Conservation (phyloP, 2,888 invertebrate genomes). For the Psylliodes chrysocephalus region DNA sequence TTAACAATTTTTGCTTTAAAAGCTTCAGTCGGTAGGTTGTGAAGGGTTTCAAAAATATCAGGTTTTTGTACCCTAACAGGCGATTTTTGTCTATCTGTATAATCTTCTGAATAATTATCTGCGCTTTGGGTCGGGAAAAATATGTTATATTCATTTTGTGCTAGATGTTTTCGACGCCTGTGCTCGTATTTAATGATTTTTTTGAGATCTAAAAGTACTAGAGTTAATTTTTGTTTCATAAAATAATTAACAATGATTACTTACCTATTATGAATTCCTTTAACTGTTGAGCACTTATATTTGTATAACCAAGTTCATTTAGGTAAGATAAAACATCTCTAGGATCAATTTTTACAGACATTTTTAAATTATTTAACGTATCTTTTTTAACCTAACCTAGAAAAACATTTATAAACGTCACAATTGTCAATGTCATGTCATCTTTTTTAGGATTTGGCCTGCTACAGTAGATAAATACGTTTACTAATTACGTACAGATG, state of each 20-base stretch:
- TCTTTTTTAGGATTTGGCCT: too few species aligned
- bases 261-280: slow-evolving; percentile 84
- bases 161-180: slow-evolving; percentile 49
- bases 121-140: background rate
- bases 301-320: slow-evolving; percentile 80
- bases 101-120: background rate
- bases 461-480: too few species aligned
- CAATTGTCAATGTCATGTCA: too few species aligned
- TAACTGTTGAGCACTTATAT: slow-evolving; percentile 78
- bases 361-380: slow-evolving; percentile 36
- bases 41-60: slow-evolving; percentile 57
- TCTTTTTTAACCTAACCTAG: background rate
- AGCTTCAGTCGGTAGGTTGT: slow-evolving; percentile 61
- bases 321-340: slow-evolving; percentile 78
- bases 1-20: slow-evolving; percentile 60
- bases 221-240: slow-evolving; percentile 14
- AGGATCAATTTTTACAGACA: slow-evolving; percentile 70
- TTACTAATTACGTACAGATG: too few species aligned
- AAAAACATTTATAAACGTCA: background rate
- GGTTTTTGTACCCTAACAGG: background rate
- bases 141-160: slow-evolving; percentile 18
- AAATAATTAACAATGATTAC: slow-evolving; percentile 1
- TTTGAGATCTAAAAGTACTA: slow-evolving; percentile 70
- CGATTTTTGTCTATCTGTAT: background rate
- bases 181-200: slow-evolving; percentile 72